A percentile compares a stretch with the other conserved stretches of the same genome.
These are phyloP conservation scores for Melanotaenia nigrans DNA, from an alignment of 2,797 vertebrate genomes.

Conservation along the genomic window DNA sequence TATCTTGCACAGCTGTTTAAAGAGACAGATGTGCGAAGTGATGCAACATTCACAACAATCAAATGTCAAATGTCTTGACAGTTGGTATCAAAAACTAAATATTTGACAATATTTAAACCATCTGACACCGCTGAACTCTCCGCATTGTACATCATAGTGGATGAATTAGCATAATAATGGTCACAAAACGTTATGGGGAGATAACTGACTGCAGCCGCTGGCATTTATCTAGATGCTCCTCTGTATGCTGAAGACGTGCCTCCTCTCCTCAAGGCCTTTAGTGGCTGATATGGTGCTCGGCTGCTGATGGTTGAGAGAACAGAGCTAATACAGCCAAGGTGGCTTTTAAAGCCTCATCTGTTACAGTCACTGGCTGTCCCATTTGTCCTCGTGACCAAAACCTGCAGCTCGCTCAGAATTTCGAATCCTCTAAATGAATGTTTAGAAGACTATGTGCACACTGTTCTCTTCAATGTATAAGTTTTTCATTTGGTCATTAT, in stretches of 20 bases:
- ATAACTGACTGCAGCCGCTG: slow-evolving; percentile 61
- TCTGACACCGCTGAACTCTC: slow-evolving; percentile 55
- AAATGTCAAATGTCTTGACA: slow-evolving; percentile 56
- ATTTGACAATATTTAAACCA: slow-evolving; percentile 37
- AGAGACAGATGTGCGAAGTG: no score
- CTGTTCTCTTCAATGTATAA: slow-evolving; percentile 36
- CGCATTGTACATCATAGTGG: slow-evolving; percentile 35
- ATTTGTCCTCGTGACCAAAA: slow-evolving; percentile 72
- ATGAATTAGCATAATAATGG: slow-evolving; percentile 64
- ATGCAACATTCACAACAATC: no score
- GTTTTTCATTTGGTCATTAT: slow-evolving; percentile 76
- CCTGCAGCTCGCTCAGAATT: slow-evolving; percentile 27
- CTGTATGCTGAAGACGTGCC: slow-evolving; percentile 58
- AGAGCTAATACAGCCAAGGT: slow-evolving; percentile 50
- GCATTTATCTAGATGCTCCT: slow-evolving; percentile 67
- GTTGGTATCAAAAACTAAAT: slow-evolving; percentile 56
- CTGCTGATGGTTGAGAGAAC: slow-evolving; percentile 62
- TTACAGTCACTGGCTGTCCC: slow-evolving; percentile 67
- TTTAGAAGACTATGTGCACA: slow-evolving; percentile 22
- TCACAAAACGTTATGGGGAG: slow-evolving; percentile 58
- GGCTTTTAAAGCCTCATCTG: slow-evolving; percentile 68
- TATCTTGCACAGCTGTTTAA: no score
- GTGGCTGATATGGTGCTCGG: slow-evolving; percentile 46
- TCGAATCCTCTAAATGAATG: neutral
- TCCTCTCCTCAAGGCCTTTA: slow-evolving; percentile 64